Conservation (phyloP, 2,113 vertebrate species). For the Lucifuga dentata region DNA sequence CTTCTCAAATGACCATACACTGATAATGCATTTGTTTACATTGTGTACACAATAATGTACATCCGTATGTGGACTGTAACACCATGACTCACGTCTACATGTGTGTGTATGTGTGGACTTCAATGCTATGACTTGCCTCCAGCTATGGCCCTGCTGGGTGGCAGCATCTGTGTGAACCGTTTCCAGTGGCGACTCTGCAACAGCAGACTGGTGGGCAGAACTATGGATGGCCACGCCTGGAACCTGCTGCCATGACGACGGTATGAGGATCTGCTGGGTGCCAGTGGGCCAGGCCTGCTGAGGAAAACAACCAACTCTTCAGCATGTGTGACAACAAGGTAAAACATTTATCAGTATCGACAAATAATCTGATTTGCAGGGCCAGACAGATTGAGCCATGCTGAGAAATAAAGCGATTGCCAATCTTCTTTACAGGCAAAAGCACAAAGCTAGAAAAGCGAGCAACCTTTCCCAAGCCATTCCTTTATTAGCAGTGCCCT, state of each 20-base stretch:
- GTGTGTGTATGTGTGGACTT: too few relatives aligned
- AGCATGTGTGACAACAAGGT: neutral
- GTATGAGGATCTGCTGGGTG: constrained; percentile 97
- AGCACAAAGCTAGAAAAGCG: constrained; percentile 64
- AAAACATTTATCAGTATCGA: neutral
- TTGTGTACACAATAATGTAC: too few relatives aligned
- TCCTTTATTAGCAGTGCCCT: constrained; percentile 70
- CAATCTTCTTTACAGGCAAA: constrained; percentile 58
- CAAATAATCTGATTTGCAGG: constrained; percentile 23
- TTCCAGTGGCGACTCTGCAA: constrained; percentile 82
- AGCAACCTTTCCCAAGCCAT: constrained; percentile 76
- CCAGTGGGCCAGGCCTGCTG: constrained; percentile 98
- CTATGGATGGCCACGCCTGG: constrained; percentile 94
- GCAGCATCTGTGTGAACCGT: constrained; percentile 86
- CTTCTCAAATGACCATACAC: too few relatives aligned
- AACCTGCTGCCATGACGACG: constrained; percentile 97
- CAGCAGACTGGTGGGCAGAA: constrained; percentile 88
- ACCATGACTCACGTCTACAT: too few relatives aligned
- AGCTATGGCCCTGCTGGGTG: constrained; percentile 89
- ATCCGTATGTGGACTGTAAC: too few relatives aligned
- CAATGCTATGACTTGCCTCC: constrained; percentile 89
- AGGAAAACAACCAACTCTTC: constrained; percentile 26
- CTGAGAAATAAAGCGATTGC: constrained; percentile 56
- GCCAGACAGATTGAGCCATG: constrained; percentile 67
- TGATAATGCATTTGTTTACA: too few relatives aligned